Conservation (phyloP, 2,113 vertebrate genomes). For the Pluvianellus socialis region DNA sequence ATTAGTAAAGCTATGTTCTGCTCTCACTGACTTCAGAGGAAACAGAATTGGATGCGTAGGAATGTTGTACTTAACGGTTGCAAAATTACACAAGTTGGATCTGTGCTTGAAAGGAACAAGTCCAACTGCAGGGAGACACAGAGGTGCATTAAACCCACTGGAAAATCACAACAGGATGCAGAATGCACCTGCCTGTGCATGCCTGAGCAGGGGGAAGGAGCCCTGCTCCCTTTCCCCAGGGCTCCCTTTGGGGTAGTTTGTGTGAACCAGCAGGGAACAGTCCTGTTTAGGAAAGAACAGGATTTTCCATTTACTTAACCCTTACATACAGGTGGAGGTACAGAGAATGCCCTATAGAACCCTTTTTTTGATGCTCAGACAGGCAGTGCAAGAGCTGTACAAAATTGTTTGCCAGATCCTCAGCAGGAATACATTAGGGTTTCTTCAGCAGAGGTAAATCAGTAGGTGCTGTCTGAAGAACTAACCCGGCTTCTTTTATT, state of each 20-base stretch:
- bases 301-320: constrained; percentile 49
- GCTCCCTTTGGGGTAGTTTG: constrained; percentile 34
- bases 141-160: constrained; percentile 15
- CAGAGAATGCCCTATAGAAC: neutral
- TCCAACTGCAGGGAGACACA: neutral
- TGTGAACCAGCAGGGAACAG: constrained; percentile 15
- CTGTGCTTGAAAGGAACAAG: constrained; percentile 3
- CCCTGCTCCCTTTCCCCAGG: neutral
- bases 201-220: neutral
- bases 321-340: neutral
- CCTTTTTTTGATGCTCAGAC: neutral
- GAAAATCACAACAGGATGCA: constrained; percentile 37
- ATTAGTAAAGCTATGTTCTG: neutral
- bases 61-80: neutral
- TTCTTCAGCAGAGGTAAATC: neutral
- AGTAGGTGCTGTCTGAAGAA: neutral
- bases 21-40: constrained; percentile 22
- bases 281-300: constrained; percentile 1
- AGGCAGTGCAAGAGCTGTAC: neutral
- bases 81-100: constrained; percentile 23
- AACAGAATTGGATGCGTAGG: neutral
- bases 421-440: neutral
- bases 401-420: constrained; percentile 20
- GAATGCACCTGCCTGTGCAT: constrained; percentile 25
- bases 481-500: neutral